Conservation (phyloP, 2,888 invertebrate genomes). For the Junonia oenone region DNA sequence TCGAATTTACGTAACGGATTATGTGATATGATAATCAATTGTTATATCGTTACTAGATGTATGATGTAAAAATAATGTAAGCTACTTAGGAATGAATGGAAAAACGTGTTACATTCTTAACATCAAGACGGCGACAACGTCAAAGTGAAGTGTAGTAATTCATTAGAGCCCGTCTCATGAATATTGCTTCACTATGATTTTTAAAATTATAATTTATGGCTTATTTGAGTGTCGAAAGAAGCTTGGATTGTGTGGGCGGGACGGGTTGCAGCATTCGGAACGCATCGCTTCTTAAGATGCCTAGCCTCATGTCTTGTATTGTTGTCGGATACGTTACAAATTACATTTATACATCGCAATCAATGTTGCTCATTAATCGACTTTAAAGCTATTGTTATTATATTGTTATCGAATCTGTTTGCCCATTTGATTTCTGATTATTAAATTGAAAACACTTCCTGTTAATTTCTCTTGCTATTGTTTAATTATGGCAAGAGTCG, state of each 20-base stretch:
- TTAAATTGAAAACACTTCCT: conserved; percentile 18
- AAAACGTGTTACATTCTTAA: conserved; percentile 18
- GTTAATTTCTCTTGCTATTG: conserved; percentile 6
- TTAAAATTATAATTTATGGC: conserved; percentile 74
- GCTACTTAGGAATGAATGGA: conserved; percentile 5
- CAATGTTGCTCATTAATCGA: conserved; percentile 21
- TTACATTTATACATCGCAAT: conserved; percentile 20
- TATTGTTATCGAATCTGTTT: not conserved
- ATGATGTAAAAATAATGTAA: not conserved
- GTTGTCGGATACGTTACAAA: conserved; percentile 21
- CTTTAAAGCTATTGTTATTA: conserved; percentile 11
- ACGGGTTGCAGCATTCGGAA: conserved; percentile 36
- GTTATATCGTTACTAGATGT: not conserved
- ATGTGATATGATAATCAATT: not conserved
- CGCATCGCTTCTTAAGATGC: conserved; percentile 34
- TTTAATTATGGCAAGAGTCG: not conserved
- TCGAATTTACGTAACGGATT: not conserved
- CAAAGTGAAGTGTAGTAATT: conserved; percentile 18
- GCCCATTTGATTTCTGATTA: conserved; percentile 12
- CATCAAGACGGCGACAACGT: conserved; percentile 14
- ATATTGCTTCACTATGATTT: conserved; percentile 49
- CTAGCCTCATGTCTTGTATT: conserved; percentile 21
- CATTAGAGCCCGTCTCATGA: conserved; percentile 23
- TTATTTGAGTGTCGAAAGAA: conserved; percentile 72
- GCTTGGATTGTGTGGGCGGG: conserved; percentile 57